Conservation (phyloP, 2,797 vertebrate genomes). For the Falco naumanni region DNA sequence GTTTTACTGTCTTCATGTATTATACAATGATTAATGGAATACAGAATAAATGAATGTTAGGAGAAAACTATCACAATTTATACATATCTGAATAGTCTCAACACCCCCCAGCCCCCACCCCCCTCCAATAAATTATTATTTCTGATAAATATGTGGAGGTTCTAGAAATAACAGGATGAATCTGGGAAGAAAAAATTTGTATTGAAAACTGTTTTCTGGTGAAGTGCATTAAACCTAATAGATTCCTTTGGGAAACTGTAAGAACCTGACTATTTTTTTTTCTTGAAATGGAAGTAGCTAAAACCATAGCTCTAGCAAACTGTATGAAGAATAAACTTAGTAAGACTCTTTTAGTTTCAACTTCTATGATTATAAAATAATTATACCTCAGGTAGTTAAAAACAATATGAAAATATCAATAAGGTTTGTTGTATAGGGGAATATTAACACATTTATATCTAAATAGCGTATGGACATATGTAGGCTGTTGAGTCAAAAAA, state of each 20-base stretch:
- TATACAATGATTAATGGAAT: not conserved
- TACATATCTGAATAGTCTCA: not conserved
- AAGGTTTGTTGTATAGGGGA: not conserved
- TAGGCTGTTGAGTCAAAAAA: not conserved
- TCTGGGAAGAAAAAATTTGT: not conserved
- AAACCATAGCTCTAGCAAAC: not conserved
- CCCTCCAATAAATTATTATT: not conserved
- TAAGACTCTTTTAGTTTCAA: not conserved
- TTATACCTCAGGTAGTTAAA: not conserved
- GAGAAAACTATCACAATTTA: not conserved
- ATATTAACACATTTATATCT: not conserved
- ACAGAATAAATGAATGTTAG: not conserved
- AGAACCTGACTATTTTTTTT: not conserved
- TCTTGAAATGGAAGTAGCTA: not conserved
- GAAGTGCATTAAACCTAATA: not conserved
- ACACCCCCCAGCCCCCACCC: not conserved
- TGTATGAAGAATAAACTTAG: not conserved
- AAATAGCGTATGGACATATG: not conserved
- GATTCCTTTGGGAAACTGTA: not conserved
- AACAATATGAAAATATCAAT: not conserved
- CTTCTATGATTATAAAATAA: not conserved
- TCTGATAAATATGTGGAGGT: not conserved
- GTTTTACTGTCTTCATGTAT: not conserved
- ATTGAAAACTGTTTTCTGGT: not conserved
- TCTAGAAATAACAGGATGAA: not conserved